Percentiles rank a stretch among this genome's conserved stretches.
phyloP scores from a whole-genome alignment of 2,797 vertebrate species.

The Ptychobarbus kaznakovi region DNA sequence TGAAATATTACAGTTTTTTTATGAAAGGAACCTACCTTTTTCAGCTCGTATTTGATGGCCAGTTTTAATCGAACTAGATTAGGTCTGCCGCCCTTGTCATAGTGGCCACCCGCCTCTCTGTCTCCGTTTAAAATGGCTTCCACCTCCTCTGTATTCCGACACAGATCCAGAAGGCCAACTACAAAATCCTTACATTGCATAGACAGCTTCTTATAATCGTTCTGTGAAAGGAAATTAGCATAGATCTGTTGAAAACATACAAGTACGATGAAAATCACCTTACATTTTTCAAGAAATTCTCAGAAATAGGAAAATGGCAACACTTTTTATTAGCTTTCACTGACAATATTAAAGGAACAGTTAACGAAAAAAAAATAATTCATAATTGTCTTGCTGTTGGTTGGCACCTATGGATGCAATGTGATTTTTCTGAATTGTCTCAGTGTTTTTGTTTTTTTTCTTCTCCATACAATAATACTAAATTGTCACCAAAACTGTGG shows the following conservation, averaged over 20 bases:
- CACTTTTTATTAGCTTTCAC: too few relatives aligned
- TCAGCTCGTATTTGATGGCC: slow-evolving; percentile 95
- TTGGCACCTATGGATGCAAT: too few relatives aligned
- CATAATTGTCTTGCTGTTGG: too few relatives aligned
- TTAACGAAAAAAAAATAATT: too few relatives aligned
- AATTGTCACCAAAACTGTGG: not conserved
- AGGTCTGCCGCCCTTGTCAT: slow-evolving; percentile 74
- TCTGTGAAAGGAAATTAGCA: slow-evolving; percentile 76
- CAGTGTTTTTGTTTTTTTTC: too few relatives aligned
- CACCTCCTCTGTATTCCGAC: slow-evolving; percentile 94
- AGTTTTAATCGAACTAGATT: slow-evolving; percentile 94
- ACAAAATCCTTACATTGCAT: slow-evolving; percentile 98
- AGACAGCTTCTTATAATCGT: slow-evolving; percentile 94
- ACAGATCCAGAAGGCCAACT: slow-evolving; percentile 94
- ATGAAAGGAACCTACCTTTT: slow-evolving; percentile 84
- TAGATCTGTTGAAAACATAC: not conserved
- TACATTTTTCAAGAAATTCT: too few relatives aligned
- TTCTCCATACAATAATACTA: not conserved
- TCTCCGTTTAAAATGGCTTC: slow-evolving; percentile 93
- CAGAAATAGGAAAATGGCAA: too few relatives aligned
- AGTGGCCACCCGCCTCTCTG: slow-evolving; percentile 71
- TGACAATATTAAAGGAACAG: too few relatives aligned
- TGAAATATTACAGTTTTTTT: not conserved
- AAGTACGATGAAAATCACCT: not conserved
- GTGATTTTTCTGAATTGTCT: too few relatives aligned